Evolutionary conservation across 2,888 invertebrate species (phyloP).

Genomic region (Tetragonula carbonaria): DNA sequence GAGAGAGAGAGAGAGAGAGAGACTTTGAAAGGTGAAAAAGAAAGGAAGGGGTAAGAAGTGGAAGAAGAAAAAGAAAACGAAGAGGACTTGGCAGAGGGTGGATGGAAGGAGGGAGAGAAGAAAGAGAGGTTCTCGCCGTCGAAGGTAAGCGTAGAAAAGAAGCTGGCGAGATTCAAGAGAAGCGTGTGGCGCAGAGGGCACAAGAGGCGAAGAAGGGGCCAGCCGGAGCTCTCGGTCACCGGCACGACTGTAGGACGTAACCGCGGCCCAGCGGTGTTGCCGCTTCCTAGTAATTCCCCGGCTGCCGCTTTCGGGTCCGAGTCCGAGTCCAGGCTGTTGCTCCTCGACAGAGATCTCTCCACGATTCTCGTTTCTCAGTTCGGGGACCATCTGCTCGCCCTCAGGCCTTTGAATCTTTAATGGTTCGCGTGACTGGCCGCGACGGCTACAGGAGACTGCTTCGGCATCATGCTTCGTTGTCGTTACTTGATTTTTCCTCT

Average conservation of each 20-base stretch:
- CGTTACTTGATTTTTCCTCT: constrained; percentile 15
- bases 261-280: constrained; percentile 71
- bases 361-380: constrained; percentile 54
- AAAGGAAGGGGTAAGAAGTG: not conserved
- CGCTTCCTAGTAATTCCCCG: constrained; percentile 55
- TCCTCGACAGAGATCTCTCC: constrained; percentile 31
- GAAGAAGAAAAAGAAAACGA: not conserved
- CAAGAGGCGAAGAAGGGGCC: constrained; percentile 25
- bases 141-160: constrained; percentile 44
- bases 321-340: constrained; percentile 51
- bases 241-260: constrained; percentile 58
- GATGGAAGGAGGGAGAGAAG: not conserved
- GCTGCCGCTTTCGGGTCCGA: constrained; percentile 34
- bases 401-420: constrained; percentile 82
- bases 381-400: constrained; percentile 82
- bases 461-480: not conserved
- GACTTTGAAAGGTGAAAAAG: too few relatives aligned
- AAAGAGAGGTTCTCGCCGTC: constrained; percentile 12
- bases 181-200: constrained; percentile 15
- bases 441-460: constrained; percentile 57
- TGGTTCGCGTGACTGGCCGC: constrained; percentile 81
- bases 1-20: not conserved
- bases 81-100: not conserved
- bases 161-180: constrained; percentile 46
- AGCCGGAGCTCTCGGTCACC: constrained; percentile 58